Evolutionary conservation across 1,140 invertebrate species (phyloP).

Genomic region (Dysdera silvatica): DNA sequence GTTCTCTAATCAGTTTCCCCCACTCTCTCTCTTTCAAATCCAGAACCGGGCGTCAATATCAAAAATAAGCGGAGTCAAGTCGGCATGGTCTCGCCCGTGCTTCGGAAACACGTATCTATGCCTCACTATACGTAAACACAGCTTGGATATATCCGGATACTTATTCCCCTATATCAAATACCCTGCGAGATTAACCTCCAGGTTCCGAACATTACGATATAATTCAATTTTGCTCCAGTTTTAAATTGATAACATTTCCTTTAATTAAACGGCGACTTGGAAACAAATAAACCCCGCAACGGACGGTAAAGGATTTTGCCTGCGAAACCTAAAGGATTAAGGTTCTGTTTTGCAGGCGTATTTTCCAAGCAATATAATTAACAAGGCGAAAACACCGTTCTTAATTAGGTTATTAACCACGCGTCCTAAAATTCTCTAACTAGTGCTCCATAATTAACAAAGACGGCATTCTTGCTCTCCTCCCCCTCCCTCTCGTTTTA

Average conservation of each 20-base stretch:
- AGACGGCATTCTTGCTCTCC: no score
- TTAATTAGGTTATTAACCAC: constrained; percentile 29
- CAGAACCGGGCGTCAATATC: no score
- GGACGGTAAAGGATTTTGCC: no score
- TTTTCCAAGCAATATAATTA: constrained; percentile 25
- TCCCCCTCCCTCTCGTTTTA: no score
- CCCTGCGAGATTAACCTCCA: no score
- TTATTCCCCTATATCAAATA: no score
- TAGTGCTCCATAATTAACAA: constrained; percentile 26
- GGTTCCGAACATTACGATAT: constrained; percentile 21
- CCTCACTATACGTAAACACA: no score
- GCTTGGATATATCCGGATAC: no score
- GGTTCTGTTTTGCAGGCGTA: not conserved
- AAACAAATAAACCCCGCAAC: constrained; percentile 28
- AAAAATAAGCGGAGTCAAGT: not conserved
- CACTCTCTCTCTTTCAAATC: no score
- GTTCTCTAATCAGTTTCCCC: no score
- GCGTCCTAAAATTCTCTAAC: constrained; percentile 6
- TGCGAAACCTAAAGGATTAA: constrained; percentile 25
- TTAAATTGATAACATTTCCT: constrained; percentile 30
- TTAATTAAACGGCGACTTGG: constrained; percentile 20
- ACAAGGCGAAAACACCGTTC: constrained; percentile 28
- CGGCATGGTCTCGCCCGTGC: not conserved
- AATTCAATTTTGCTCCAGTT: constrained; percentile 28
- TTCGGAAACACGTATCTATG: not conserved